A percentile compares a stretch with the other conserved stretches of the same genome.
Evolutionary conservation across 2,797 vertebrate species (phyloP).

Genomic region (Notolepis coatsorum): DNA sequence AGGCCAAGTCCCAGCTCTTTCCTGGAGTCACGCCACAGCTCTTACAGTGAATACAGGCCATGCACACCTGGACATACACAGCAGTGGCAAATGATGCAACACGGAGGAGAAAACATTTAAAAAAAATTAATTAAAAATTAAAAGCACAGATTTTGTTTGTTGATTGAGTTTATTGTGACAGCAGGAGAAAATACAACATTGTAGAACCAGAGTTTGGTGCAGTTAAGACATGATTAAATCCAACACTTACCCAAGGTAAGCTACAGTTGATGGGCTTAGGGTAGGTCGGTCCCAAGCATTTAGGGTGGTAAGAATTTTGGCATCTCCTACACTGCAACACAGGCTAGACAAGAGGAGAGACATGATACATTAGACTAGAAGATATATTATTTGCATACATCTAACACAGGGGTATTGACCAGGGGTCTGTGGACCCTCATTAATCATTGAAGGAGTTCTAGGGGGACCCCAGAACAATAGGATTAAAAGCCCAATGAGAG

Average conservation of each 20-base stretch:
- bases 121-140: neutral
- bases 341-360: constrained; percentile 71
- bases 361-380: neutral
- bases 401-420: no score
- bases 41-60: constrained; percentile 91
- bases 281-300: constrained; percentile 92
- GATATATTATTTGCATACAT: no score
- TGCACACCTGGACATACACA: constrained; percentile 82
- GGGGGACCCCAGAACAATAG: no score
- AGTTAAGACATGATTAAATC: neutral
- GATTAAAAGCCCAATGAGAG: no score
- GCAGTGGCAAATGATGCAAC: neutral
- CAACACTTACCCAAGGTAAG: constrained; percentile 85
- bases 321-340: constrained; percentile 90
- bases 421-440: no score
- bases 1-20: constrained; percentile 84
- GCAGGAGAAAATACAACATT: no score
- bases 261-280: constrained; percentile 87
- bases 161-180: no score
- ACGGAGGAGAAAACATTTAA: neutral
- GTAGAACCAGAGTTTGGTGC: no score
- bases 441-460: no score
- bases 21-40: constrained; percentile 91
- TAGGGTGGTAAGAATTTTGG: constrained; percentile 89
- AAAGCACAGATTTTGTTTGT: neutral